A percentile compares a stretch with the other conserved stretches of the same genome.
phyloP scores from a whole-genome alignment of 1,140 invertebrate species.

The Trigoniulus corallinus region DNA sequence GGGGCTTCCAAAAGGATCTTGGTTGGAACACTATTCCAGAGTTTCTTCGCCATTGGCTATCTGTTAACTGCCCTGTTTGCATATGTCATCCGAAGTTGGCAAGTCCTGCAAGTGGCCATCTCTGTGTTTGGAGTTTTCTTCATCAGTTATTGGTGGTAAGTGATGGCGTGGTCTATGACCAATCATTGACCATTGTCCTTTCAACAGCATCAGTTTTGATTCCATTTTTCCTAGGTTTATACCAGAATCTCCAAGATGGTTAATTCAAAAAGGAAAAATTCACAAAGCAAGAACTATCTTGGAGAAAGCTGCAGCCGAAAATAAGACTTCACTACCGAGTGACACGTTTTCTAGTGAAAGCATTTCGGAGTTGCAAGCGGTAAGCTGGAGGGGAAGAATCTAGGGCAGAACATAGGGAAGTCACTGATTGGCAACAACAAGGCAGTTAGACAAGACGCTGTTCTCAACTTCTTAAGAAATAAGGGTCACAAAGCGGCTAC shows the following conservation, averaged over 20 bases:
- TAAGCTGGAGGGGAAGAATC: too few relatives aligned
- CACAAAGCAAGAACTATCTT: slow-evolving; percentile 49
- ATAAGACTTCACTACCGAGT: slow-evolving; percentile 32
- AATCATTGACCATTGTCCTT: too few relatives aligned
- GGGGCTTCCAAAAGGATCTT: slow-evolving; percentile 51
- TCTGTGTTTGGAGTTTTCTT: slow-evolving; percentile 54
- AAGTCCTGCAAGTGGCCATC: slow-evolving; percentile 48
- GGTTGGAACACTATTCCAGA: slow-evolving; percentile 53
- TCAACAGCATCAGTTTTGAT: too few relatives aligned
- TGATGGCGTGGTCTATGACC: too few relatives aligned
- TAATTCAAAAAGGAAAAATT: slow-evolving; percentile 49
- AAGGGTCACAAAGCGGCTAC: too few relatives aligned
- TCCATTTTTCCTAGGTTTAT: slow-evolving; percentile 24
- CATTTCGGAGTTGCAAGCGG: neutral
- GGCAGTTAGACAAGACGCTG: too few relatives aligned
- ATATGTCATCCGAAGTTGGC: slow-evolving; percentile 55
- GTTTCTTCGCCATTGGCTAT: slow-evolving; percentile 60
- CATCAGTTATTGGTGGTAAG: slow-evolving; percentile 53
- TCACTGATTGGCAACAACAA: too few relatives aligned
- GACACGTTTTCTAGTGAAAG: slow-evolving; percentile 12
- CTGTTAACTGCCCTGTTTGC: slow-evolving; percentile 51
- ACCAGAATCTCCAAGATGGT: slow-evolving; percentile 70
- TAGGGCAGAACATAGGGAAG: too few relatives aligned
- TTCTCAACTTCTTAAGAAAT: too few relatives aligned
- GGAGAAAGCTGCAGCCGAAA: slow-evolving; percentile 46